A percentile compares a stretch with the other conserved stretches of the same genome.
These are phyloP conservation scores for Xanthia icteritia DNA, from an alignment of 2,888 invertebrate genomes.

Conservation along the genomic window DNA sequence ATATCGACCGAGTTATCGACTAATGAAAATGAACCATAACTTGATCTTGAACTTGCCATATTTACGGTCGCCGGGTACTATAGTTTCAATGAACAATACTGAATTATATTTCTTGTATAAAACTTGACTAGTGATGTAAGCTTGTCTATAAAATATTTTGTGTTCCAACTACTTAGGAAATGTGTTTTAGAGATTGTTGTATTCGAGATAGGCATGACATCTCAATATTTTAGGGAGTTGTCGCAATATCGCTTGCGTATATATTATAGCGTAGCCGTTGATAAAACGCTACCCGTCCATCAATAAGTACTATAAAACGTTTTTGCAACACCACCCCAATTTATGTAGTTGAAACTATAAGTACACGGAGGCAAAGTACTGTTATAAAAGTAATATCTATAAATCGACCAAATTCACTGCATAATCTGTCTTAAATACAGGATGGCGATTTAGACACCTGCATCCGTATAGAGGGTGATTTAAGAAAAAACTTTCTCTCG, in stretches of 20 bases:
- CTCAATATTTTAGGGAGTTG: slow-evolving; percentile 9
- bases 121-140: slow-evolving; percentile 59
- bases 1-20: no score
- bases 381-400: slow-evolving; percentile 15
- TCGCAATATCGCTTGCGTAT: neutral
- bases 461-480: no score
- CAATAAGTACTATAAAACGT: neutral
- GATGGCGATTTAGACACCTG: no score
- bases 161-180: slow-evolving; percentile 27
- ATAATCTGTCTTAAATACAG: neutral
- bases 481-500: no score
- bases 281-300: neutral
- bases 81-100: slow-evolving; percentile 53
- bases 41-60: neutral
- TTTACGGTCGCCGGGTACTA: neutral
- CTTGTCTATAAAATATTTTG: slow-evolving; percentile 37
- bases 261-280: neutral
- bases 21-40: neutral
- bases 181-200: slow-evolving; percentile 28
- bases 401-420: slow-evolving; percentile 8
- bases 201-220: slow-evolving; percentile 40
- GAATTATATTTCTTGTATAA: slow-evolving; percentile 45
- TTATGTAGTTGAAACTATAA: slow-evolving; percentile 53
- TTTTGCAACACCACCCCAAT: slow-evolving; percentile 8
- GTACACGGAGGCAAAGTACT: slow-evolving; percentile 36